Evolutionary conservation across 2,888 invertebrate species (phyloP).

Genomic region (Drosophila mayaguana): DNA sequence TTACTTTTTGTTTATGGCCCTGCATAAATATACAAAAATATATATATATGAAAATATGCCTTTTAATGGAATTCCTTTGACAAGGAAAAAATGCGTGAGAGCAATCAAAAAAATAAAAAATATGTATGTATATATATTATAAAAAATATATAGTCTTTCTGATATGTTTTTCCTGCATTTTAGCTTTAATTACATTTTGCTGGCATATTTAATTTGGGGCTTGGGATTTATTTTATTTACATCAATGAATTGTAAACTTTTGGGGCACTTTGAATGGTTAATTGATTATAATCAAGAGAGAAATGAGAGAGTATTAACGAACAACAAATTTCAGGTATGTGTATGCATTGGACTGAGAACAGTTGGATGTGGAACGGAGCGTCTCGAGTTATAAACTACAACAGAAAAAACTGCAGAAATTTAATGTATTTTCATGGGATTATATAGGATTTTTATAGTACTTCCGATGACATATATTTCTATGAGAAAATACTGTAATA

Average conservation of each 20-base stretch:
- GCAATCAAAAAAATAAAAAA: conserved; percentile 35
- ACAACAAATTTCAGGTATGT: neutral
- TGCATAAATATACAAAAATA: conserved; percentile 19
- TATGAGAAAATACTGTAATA: no score
- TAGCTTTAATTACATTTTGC: conserved; percentile 13
- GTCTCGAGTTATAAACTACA: conserved; percentile 29
- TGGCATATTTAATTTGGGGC: conserved; percentile 25
- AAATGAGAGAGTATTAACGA: conserved; percentile 14
- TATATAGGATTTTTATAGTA: neutral
- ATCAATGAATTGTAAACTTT: conserved; percentile 58
- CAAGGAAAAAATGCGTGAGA: conserved; percentile 37
- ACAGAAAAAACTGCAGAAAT: conserved; percentile 22
- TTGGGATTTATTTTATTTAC: conserved; percentile 60
- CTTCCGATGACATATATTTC: neutral
- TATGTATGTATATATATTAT: conserved; percentile 2
- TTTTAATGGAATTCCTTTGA: conserved; percentile 28
- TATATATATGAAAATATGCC: conserved; percentile 11
- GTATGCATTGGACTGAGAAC: conserved; percentile 14
- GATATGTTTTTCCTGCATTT: conserved; percentile 14
- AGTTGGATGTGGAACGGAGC: conserved; percentile 15
- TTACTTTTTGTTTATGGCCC: conserved; percentile 47
- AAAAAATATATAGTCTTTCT: conserved; percentile 7
- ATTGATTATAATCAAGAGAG: conserved; percentile 14
- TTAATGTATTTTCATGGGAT: neutral
- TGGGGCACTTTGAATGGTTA: conserved; percentile 35